Base-by-base conservation (phyloP, 2,797 vertebrate species). In the Pipistrellus pygmaeus region DNA sequence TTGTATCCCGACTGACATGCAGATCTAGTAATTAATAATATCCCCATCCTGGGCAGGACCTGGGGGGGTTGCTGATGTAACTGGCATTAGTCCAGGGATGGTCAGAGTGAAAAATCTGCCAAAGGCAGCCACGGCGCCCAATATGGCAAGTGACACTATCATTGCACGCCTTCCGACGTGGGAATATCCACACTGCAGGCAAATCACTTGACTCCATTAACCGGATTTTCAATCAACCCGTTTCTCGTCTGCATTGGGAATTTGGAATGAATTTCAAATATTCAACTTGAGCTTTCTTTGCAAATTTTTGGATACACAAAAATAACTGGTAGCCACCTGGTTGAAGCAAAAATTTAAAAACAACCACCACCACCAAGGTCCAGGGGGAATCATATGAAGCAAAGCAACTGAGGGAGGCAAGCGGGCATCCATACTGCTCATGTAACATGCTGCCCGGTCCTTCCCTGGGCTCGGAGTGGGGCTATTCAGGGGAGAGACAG, bases 1-100 rank as follows among this genome's bases (percentile, higher is more conserved):
- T 96, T 96, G 94, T 95, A 97, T 94, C 75, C 76, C 57, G 86
- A 38, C 95, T 98, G 95, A 94, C 91, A 97, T 62, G 95, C 92
- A 96, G 94, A 96, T 92, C 71, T 96, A 85, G 94, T 95, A 87
- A 85, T 86, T 95, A 95, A 91, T 73, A 94, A 84, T 55, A 85
- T 90, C 68, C 82, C 85, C 1, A 83, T 88, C 95, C 96, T 96
- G 97, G 97, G 95, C 88, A 89, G 41, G 2, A 66, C 91, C 93
- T 93, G 88, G 94, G 93, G 71, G 86, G 92, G 35, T 96, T 95
- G 89, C 90, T 93, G 2, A 73, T 51, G 81, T 48, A 96, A 95
- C 64, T 80, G 94, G 88, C 69, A 27, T 71, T 11, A 27, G 69
- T 93, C 64, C 85, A 95, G 85, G 66, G 84, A 90, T 69, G 69